These are phyloP conservation scores for Hepsetus odoe DNA, from an alignment of 2,113 vertebrate species.

Conservation along the genomic window DNA sequence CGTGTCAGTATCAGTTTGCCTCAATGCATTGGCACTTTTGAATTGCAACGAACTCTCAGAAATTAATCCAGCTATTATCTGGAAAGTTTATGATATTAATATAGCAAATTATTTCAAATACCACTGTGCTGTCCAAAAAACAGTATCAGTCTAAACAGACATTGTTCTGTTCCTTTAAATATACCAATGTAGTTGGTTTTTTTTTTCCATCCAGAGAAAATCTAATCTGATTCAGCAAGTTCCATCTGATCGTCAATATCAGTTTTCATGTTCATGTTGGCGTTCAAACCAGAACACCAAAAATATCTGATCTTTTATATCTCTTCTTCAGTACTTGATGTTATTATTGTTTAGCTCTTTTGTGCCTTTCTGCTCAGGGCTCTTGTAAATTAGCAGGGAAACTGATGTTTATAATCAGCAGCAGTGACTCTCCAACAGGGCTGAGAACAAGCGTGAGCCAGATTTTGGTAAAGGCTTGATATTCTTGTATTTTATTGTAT, in stretches of 20 bases:
- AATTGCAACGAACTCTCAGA: background rate
- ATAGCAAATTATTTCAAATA: background rate
- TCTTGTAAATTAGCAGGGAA: slow-evolving; percentile 7
- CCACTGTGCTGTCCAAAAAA: background rate
- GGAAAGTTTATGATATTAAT: background rate
- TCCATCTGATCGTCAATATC: background rate
- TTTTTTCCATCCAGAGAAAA: background rate
- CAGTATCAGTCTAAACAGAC: too few relatives aligned
- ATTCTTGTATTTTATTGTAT: background rate
- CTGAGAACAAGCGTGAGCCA: background rate
- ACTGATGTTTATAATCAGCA: background rate
- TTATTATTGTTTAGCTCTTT: slow-evolving; percentile 1
- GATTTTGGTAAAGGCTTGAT: slow-evolving; percentile 8
- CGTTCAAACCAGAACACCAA: background rate
- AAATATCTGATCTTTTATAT: background rate
- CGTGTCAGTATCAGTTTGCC: background rate
- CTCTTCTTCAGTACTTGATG: slow-evolving; percentile 1
- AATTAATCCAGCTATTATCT: background rate
- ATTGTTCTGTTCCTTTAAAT: background rate
- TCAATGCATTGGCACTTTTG: background rate
- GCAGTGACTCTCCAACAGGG: background rate
- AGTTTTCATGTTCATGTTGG: background rate
- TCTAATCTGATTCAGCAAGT: background rate
- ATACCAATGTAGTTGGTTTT: background rate
- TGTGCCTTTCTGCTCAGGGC: slow-evolving; percentile 28